Evolutionary conservation across 2,113 vertebrate genomes (phyloP).

Genomic region (Himantopus leucocephalus): DNA sequence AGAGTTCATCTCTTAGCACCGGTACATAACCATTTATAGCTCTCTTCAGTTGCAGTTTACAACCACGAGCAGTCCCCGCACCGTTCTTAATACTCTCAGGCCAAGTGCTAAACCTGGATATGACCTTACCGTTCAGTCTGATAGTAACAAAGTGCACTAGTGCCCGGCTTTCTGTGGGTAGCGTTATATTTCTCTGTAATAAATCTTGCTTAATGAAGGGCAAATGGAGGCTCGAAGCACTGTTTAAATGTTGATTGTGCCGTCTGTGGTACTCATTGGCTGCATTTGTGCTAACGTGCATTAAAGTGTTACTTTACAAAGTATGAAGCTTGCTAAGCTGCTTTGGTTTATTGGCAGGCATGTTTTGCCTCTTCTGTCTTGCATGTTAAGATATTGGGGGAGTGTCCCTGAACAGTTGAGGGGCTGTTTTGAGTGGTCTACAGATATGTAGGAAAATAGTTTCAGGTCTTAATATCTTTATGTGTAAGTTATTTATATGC

Average conservation of each 20-base stretch:
- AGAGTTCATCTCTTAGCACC: no score
- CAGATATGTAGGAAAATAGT: neutral
- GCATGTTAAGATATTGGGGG: neutral
- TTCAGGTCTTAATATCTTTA: neutral
- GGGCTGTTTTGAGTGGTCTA: neutral
- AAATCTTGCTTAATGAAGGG: neutral
- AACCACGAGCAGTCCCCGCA: rapidly evolving
- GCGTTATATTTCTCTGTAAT: neutral
- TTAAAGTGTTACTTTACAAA: neutral
- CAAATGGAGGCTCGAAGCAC: neutral
- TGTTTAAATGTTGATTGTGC: neutral
- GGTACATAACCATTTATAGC: rapidly evolving
- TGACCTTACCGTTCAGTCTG: neutral
- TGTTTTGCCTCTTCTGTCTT: neutral
- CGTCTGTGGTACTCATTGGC: rapidly evolving
- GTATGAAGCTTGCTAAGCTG: neutral
- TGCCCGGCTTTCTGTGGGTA: neutral
- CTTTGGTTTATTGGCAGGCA: neutral
- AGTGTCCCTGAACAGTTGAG: neutral
- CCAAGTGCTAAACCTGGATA: neutral
- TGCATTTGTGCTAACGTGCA: rapidly evolving
- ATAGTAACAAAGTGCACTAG: no score
- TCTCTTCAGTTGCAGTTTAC: rapidly evolving
- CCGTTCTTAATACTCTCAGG: no score
- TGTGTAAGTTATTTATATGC: neutral